These are phyloP conservation scores for Drosophila grimshawi DNA, from an alignment of 1,140 invertebrate species.

Conservation along the genomic window DNA sequence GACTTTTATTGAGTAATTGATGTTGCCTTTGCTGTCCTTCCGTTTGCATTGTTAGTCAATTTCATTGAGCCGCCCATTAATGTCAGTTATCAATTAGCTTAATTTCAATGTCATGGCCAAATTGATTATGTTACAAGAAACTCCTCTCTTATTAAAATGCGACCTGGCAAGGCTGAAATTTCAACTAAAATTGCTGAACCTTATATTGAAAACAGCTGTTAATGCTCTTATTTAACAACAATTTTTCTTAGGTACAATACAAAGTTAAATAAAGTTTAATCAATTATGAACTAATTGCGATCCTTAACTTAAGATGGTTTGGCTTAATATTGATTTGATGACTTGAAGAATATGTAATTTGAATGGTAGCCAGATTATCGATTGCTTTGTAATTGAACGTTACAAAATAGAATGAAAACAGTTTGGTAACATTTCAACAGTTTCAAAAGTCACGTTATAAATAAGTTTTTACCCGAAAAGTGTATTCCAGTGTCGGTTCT, in stretches of 20 bases:
- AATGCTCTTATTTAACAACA: conserved; percentile 20
- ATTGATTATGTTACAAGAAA: not conserved
- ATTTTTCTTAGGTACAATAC: no score
- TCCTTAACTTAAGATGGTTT: no score
- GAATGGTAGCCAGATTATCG: no score
- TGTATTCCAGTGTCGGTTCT: conserved; percentile 37
- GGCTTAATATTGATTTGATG: no score
- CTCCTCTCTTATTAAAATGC: not conserved
- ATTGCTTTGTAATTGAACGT: no score
- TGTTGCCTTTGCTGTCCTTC: conserved; percentile 44
- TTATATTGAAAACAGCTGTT: not conserved
- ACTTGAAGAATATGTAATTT: no score
- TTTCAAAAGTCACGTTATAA: no score
- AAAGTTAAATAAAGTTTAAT: no score
- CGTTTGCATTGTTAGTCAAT: conserved; percentile 10
- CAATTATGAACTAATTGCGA: no score
- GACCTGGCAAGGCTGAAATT: not conserved
- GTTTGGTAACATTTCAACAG: no score
- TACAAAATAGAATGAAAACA: no score
- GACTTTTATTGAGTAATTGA: conserved; percentile 68
- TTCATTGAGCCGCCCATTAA: conserved; percentile 5
- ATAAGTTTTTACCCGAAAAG: not conserved
- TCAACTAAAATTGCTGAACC: conserved; percentile 13
- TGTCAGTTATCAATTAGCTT: conserved; percentile 34
- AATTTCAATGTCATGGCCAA: conserved; percentile 52